phyloP scores from a whole-genome alignment of 2,797 vertebrate genomes.

The Myotis daubentonii region DNA sequence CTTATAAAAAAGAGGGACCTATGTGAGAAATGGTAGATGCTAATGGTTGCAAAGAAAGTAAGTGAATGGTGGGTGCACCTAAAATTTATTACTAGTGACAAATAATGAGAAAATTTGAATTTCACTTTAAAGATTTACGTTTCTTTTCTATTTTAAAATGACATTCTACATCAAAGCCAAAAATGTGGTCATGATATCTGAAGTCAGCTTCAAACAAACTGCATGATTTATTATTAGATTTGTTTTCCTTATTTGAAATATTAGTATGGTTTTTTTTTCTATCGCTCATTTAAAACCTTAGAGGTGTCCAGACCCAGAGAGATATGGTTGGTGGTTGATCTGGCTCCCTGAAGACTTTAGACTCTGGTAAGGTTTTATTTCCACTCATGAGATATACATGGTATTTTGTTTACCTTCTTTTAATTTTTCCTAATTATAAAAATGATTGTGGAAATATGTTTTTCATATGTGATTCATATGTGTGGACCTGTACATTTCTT shows the following conservation, averaged over 20 bases:
- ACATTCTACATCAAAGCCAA: conserved; percentile 57
- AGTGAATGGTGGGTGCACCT: background rate
- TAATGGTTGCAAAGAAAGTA: conserved; percentile 7
- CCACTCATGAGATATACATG: background rate
- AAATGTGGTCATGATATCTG: conserved; percentile 60
- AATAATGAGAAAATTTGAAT: conserved; percentile 63
- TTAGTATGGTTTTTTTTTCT: background rate
- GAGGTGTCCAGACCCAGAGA: background rate
- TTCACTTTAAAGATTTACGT: conserved; percentile 71
- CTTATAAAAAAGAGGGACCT: background rate
- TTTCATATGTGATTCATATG: background rate
- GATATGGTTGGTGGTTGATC: background rate
- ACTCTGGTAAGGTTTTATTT: background rate
- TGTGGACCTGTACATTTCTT: background rate
- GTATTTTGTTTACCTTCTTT: background rate
- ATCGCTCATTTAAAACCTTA: background rate
- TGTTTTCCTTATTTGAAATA: conserved; percentile 31
- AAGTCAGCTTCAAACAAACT: conserved; percentile 73
- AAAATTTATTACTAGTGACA: conserved; percentile 17
- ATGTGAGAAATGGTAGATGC: background rate
- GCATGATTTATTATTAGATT: conserved; percentile 67
- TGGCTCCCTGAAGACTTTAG: background rate
- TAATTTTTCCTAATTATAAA: conserved; percentile 2
- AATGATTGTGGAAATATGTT: background rate
- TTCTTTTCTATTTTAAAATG: conserved; percentile 70